phyloP scores from a whole-genome alignment of 2,113 vertebrate genomes.

The Neodontobutis hainanensis region DNA sequence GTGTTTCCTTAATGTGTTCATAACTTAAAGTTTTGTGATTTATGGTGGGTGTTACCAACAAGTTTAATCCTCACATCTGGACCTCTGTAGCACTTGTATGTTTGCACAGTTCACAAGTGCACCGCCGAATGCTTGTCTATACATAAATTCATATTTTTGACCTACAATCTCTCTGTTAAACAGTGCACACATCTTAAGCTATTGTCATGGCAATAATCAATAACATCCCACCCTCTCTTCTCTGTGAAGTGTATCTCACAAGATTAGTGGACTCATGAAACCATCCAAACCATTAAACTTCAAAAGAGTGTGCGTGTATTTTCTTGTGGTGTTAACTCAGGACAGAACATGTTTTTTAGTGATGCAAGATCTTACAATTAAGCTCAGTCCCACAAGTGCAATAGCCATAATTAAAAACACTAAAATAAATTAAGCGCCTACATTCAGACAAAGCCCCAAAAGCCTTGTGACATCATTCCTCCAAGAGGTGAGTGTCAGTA shows the following conservation, averaged over 20 bases:
- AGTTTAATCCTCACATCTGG: slow-evolving; percentile 57
- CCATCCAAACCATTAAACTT: slow-evolving; percentile 18
- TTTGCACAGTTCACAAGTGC: slow-evolving; percentile 1
- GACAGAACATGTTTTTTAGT: slow-evolving; percentile 15
- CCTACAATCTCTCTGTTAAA: slow-evolving; percentile 11
- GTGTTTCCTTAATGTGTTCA: slow-evolving; percentile 35
- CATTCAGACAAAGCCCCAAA: not conserved
- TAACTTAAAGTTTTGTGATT: slow-evolving; percentile 43
- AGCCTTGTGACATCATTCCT: not conserved
- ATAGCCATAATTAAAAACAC: slow-evolving; percentile 2
- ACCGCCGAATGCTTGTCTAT: slow-evolving; percentile 22
- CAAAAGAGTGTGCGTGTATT: slow-evolving; percentile 21
- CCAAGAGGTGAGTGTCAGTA: not conserved
- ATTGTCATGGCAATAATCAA: slow-evolving; percentile 57
- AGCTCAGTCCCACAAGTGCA: not conserved
- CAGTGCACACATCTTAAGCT: slow-evolving; percentile 38
- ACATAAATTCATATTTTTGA: slow-evolving; percentile 10
- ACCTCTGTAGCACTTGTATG: slow-evolving; percentile 22
- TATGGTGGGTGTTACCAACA: slow-evolving; percentile 54
- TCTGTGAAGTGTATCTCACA: slow-evolving; percentile 27
- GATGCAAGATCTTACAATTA: slow-evolving; percentile 1
- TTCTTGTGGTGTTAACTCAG: not conserved
- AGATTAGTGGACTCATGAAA: slow-evolving; percentile 16
- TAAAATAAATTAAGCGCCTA: not conserved
- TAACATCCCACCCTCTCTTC: slow-evolving; percentile 58